Conservation (phyloP, 1,140 invertebrate species). For the Hyles vespertilio region DNA sequence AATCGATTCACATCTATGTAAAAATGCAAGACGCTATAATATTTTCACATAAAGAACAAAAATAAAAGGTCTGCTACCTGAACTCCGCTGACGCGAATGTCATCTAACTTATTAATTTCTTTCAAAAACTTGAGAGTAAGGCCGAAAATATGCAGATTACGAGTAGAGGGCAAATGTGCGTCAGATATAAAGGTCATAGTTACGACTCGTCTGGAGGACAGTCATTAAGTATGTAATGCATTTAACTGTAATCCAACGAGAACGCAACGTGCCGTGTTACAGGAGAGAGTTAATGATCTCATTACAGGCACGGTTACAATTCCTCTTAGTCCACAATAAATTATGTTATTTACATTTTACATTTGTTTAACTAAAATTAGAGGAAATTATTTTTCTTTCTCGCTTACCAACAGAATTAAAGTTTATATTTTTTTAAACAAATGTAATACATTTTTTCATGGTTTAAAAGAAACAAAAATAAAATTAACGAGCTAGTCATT, state of each 20-base stretch:
- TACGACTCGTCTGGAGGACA: slow-evolving; percentile 33
- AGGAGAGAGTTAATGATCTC: background rate
- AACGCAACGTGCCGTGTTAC: slow-evolving; percentile 3
- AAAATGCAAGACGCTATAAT: no score
- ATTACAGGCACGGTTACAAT: background rate
- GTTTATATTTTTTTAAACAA: background rate
- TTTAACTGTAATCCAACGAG: slow-evolving; percentile 14
- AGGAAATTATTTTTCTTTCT: slow-evolving; percentile 3
- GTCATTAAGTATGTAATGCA: slow-evolving; percentile 23
- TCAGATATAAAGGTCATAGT: slow-evolving; percentile 29
- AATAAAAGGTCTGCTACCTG: no score
- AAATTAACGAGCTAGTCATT: background rate
- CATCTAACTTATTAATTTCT: background rate
- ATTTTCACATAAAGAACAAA: no score
- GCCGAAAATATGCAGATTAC: slow-evolving; percentile 24
- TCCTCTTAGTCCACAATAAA: background rate
- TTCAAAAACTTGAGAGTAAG: slow-evolving; percentile 9
- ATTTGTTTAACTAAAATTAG: background rate
- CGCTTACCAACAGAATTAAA: background rate
- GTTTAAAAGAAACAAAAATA: background rate
- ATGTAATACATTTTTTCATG: background rate
- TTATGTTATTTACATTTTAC: background rate
- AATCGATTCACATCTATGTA: no score
- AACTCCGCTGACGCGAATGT: no score
- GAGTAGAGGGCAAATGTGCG: slow-evolving; percentile 26